phyloP scores from a whole-genome alignment of 2,888 invertebrate species.

The Proisotoma minuta region DNA sequence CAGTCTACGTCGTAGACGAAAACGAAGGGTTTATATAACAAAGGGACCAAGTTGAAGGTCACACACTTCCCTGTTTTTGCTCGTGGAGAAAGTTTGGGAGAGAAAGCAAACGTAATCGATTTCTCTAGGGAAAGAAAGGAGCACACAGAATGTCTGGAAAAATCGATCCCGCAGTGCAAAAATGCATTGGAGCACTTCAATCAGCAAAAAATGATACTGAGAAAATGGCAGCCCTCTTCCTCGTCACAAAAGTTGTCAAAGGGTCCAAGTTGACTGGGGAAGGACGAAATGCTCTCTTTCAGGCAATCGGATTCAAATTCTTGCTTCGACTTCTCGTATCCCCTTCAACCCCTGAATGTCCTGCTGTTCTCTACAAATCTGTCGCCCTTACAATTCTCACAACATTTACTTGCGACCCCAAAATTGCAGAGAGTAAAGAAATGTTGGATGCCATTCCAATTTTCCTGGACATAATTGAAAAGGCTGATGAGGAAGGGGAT shows the following conservation, averaged over 20 bases:
- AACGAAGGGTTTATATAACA: no score
- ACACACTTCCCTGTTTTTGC: neutral
- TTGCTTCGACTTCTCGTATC: conserved; percentile 72
- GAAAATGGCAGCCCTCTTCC: conserved; percentile 83
- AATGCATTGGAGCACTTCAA: conserved; percentile 75
- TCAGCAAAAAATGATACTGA: conserved; percentile 79
- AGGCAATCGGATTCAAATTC: conserved; percentile 84
- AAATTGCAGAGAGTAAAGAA: conserved; percentile 73
- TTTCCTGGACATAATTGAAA: conserved; percentile 75
- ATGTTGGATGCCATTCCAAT: conserved; percentile 78
- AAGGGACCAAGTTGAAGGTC: conserved; percentile 21
- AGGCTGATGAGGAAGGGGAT: conserved; percentile 66
- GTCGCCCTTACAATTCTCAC: conserved; percentile 82
- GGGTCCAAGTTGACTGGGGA: conserved; percentile 71
- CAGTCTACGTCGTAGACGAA: no score
- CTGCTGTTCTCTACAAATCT: conserved; percentile 83
- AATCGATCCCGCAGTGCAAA: conserved; percentile 62
- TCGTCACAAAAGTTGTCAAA: conserved; percentile 85
- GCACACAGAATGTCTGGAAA: conserved; percentile 19
- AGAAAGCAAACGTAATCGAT: neutral
- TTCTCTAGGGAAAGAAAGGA: neutral
- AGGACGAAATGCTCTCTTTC: conserved; percentile 76
- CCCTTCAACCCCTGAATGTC: conserved; percentile 74
- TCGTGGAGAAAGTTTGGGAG: neutral
- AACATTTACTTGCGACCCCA: conserved; percentile 75